Base-by-base conservation (phyloP, 2,797 vertebrate species). In the Nannoperca australis region DNA sequence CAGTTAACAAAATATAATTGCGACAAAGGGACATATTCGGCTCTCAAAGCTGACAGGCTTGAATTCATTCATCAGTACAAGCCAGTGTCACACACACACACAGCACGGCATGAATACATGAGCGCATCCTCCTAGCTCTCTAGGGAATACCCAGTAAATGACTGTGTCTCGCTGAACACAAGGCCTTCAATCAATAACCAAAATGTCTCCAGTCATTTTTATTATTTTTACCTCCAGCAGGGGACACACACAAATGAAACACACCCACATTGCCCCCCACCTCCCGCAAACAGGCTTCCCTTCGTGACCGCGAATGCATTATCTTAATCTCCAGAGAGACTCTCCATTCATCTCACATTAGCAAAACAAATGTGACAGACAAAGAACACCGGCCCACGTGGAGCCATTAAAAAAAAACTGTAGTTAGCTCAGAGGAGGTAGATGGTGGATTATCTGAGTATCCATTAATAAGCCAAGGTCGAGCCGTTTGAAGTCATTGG, bases 281-380 rank as follows among this genome's bases (percentile, higher is more conserved):
- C 65, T 75, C 56, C 65, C 2, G 7, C 75, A 68, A 81, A 71
- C 3, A 30, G 61, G 68, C 83, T 42, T 84, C 84, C 70, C 68
- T 83, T 42, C 89, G 71, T 95, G 94, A 87, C 84, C 64, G 8
- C 18, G 84, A 94, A 95, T 94, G 85, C 83, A 92, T 95, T 92
- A 95, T 81, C 64, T 58, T 79, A 88, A 85, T 93, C 91, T 91
- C 91, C 69, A 49, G 88, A 89, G 93, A 89, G 86, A 55, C 62
- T 63, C 71, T 78, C 66, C 83, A 93, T 93, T 93, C 87, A 94
- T 93, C 93, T 91, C 74, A 79, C 88, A 92, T 93, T 92, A 92
- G 79, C 77, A 91, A 92, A 92, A 89, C 86, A 92, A 94, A 94
- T 88, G 88, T 63, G 74, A 73, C 66, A 58, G 59, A 85, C 83